phyloP scores from a whole-genome alignment of 2,797 vertebrate genomes.

The Eulemur coronatus region DNA sequence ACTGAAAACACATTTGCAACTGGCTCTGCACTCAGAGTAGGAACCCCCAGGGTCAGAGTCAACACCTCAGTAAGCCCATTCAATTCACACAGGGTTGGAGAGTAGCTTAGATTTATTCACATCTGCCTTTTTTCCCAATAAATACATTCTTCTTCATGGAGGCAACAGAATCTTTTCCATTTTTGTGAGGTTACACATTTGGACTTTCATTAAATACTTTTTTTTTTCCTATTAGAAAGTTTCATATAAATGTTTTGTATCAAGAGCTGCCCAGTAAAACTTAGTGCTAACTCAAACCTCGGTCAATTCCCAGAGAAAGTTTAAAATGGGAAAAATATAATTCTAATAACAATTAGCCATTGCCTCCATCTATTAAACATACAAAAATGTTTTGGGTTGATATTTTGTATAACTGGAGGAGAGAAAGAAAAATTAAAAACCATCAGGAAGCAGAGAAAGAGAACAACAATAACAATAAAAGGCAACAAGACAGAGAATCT shows the following conservation, averaged over 20 bases:
- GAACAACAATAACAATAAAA: not conserved
- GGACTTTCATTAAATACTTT: not conserved
- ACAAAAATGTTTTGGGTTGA: not conserved
- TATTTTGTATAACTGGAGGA: not conserved
- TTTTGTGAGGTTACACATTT: not conserved
- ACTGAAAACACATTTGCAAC: conserved; percentile 68
- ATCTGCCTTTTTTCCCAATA: not conserved
- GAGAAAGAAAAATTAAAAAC: not conserved
- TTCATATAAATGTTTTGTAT: not conserved
- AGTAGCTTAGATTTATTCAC: not conserved
- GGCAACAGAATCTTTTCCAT: not conserved
- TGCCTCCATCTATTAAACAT: not conserved
- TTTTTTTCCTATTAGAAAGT: not conserved
- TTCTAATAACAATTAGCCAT: not conserved
- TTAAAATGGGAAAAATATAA: conserved; percentile 11
- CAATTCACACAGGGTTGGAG: not conserved
- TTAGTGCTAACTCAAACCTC: not conserved
- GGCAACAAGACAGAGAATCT: not conserved
- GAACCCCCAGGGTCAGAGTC: not conserved
- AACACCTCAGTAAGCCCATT: not conserved
- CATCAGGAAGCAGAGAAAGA: not conserved
- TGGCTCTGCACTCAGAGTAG: not conserved
- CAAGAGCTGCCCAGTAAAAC: not conserved
- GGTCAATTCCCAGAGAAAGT: not conserved
- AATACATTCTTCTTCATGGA: not conserved